Evolutionary conservation across 2,113 vertebrate genomes (phyloP).

Genomic region (Neodontobutis hainanensis): DNA sequence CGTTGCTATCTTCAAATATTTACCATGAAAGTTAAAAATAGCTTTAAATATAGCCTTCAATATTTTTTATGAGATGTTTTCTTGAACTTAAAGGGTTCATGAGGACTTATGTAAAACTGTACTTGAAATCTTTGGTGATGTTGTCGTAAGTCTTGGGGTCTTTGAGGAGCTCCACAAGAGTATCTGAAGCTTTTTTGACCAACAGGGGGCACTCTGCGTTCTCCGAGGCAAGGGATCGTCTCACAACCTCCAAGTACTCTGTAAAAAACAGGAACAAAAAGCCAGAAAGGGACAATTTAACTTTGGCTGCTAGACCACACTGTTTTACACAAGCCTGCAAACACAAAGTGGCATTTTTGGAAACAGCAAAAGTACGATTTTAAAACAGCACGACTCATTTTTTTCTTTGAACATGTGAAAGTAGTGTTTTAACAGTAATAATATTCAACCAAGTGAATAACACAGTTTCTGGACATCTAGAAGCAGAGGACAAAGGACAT

Average conservation of each 20-base stretch:
- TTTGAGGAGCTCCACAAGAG: constrained; percentile 57
- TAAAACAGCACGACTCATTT: background rate
- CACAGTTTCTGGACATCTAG: constrained; percentile 29
- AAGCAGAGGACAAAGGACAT: constrained; percentile 8
- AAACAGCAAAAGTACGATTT: constrained; percentile 17
- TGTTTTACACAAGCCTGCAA: constrained; percentile 7
- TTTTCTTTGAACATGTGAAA: background rate
- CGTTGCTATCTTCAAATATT: too few species aligned
- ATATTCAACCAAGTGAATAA: constrained; percentile 4
- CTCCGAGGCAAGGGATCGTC: constrained; percentile 63
- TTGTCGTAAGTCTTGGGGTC: constrained; percentile 67
- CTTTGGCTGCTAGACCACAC: constrained; percentile 9
- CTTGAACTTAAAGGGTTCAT: background rate
- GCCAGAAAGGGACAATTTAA: constrained; percentile 25
- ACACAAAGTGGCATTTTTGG: constrained; percentile 25
- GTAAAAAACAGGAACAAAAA: constrained; percentile 22
- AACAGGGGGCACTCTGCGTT: constrained; percentile 61
- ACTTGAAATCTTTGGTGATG: constrained; percentile 78
- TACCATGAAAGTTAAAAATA: too few species aligned
- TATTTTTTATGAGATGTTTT: too few species aligned
- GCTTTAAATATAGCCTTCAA: too few species aligned
- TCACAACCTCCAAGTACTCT: constrained; percentile 79
- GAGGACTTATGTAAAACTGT: constrained; percentile 15
- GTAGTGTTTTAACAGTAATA: background rate
- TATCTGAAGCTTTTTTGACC: constrained; percentile 71